These are phyloP conservation scores for Hydrochoerus hydrochaeris DNA, from an alignment of 2,113 vertebrate genomes.

Conservation along the genomic window DNA sequence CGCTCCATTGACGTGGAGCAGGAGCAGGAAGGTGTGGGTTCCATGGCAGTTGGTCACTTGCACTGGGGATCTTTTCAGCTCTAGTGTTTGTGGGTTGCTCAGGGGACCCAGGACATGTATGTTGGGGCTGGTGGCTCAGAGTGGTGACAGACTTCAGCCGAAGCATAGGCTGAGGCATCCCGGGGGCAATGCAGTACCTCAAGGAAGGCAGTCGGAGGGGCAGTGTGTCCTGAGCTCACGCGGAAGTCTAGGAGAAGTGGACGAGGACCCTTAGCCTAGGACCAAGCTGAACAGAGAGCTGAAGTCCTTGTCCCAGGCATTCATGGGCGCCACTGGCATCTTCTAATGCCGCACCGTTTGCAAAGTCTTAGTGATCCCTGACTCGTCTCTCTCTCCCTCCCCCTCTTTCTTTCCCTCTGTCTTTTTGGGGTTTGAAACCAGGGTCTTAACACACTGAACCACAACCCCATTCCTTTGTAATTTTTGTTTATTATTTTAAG, in stretches of 20 bases:
- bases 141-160: not conserved
- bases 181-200: no score
- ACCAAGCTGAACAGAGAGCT: no score
- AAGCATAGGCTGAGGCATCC: accelerated
- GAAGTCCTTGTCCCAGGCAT: not conserved
- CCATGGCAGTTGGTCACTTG: not conserved
- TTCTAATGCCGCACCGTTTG: accelerated
- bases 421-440: not conserved
- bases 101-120: not conserved
- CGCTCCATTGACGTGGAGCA: not conserved
- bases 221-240: no score
- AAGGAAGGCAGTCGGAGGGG: accelerated
- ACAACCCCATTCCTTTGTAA: not conserved
- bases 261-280: accelerated
- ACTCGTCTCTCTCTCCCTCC: not conserved
- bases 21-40: not conserved
- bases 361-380: accelerated
- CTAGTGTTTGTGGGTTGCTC: not conserved
- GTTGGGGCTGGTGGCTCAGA: not conserved
- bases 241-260: not conserved
- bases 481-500: not conserved
- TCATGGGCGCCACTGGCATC: accelerated
- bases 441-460: not conserved
- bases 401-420: not conserved
- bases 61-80: not conserved